A percentile compares a stretch with the other conserved stretches of the same genome.
These are phyloP conservation scores for Agapornis canus DNA, from an alignment of 2,797 vertebrate genomes.

Conservation along the genomic window DNA sequence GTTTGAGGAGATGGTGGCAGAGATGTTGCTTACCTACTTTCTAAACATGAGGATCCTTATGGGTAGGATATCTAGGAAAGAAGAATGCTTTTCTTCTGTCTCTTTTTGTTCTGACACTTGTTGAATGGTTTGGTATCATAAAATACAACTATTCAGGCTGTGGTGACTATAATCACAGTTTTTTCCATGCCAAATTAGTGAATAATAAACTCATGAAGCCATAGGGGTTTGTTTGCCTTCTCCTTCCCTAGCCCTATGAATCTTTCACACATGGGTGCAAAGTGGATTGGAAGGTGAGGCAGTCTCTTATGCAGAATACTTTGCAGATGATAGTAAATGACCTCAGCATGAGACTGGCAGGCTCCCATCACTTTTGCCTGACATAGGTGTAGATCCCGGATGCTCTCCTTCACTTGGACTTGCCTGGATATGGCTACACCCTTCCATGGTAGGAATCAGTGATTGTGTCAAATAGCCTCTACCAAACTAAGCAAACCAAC, in stretches of 20 bases:
- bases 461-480: neutral
- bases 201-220: neutral
- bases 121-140: neutral
- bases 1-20: neutral
- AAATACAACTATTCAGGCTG: neutral
- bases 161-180: neutral
- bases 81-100: neutral
- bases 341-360: neutral
- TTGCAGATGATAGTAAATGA: neutral
- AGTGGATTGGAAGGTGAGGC: neutral
- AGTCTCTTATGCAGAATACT: neutral
- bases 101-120: neutral
- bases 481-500: neutral
- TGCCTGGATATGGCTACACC: neutral
- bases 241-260: neutral
- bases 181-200: neutral
- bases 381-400: neutral
- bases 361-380: neutral
- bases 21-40: neutral
- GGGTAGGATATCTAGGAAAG: neutral
- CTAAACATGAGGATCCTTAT: neutral
- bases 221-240: neutral
- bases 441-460: neutral
- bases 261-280: neutral
- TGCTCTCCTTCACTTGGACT: neutral